Evolutionary conservation across 2,888 invertebrate genomes (phyloP), one percentile per base, ranked within the genome.

Genomic region (Oligia fasciuncula): DNA sequence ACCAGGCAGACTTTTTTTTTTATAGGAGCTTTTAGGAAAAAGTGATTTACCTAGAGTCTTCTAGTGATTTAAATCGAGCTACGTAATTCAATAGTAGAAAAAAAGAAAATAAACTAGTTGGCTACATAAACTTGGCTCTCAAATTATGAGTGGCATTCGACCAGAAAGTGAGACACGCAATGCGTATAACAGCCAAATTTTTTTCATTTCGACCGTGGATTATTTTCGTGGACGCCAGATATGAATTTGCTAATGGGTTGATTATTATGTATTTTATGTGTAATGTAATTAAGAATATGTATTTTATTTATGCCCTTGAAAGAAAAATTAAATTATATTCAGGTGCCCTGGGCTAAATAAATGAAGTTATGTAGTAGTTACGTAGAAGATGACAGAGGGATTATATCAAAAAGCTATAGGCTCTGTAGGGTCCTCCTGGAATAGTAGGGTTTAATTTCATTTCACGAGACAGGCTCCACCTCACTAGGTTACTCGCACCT

Each of bases 191-290:
- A 49, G 35, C 62, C 57, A 60, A 54, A 4, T 46, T 62, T 19
- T 83, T 73, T 73, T 80, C 68, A 78, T 67, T 71, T 70, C 65
- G 76, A 75, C 51, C 54, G 67, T 75, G 67, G 75, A 76, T 73
- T 40, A 85, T 76, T 82, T 81, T 66, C 57, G 70, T 81, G 67
- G 71, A 57, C 62, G 77, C 17, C 74, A 71, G 77, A 40, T 80
- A 76, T 78, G 69, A 73, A 81, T 78, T 74, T 69, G 62, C 57
- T 85, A 85, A 85, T 85, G 69, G 73, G 62, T 76, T 62, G 66
- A 62, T 70, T 66, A 40, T 71, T 76, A 70, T 73, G 49, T 76
- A 75, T 85, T 57, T 35, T 70, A 80, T 76, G 46, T 76, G 35
- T 74, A 72, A 66, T 69, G 43, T 46, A 75, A 68, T 80, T 70